These are phyloP conservation scores for Sprattus sprattus DNA, from an alignment of 2,113 vertebrate genomes.

Conservation along the genomic window DNA sequence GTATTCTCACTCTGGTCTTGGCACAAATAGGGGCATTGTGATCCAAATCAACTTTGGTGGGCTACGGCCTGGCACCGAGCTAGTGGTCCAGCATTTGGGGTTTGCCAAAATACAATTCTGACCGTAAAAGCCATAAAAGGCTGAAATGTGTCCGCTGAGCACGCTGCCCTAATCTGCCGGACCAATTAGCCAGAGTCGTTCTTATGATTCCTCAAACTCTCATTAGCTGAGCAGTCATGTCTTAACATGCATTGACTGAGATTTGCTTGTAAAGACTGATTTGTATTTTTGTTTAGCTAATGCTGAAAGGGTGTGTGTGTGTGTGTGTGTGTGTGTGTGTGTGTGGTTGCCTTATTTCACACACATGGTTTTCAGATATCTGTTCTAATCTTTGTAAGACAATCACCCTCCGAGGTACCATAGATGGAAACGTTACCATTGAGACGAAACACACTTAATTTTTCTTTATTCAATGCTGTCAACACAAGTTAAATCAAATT, in stretches of 20 bases:
- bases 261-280: not conserved
- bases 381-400: not conserved
- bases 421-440: not conserved
- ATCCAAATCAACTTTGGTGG: slow-evolving; percentile 27
- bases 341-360: not conserved
- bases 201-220: not conserved
- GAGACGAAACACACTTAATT: slow-evolving; percentile 13
- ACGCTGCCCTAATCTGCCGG: not conserved
- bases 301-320: not conserved
- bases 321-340: slow-evolving; percentile 11
- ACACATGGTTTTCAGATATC: not conserved
- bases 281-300: not conserved
- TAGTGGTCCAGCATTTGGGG: not conserved
- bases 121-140: not conserved
- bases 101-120: slow-evolving; percentile 27
- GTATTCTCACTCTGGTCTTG: slow-evolving; percentile 11
- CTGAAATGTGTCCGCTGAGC: not conserved
- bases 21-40: not conserved
- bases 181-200: not conserved
- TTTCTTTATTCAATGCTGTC: slow-evolving; percentile 18
- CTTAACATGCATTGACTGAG: not conserved
- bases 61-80: slow-evolving; percentile 20
- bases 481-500: slow-evolving; percentile 28
- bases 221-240: not conserved
- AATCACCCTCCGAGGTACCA: not conserved